Base-by-base conservation (phyloP, 2,113 vertebrate genomes). In the Crotalus horridus region DNA sequence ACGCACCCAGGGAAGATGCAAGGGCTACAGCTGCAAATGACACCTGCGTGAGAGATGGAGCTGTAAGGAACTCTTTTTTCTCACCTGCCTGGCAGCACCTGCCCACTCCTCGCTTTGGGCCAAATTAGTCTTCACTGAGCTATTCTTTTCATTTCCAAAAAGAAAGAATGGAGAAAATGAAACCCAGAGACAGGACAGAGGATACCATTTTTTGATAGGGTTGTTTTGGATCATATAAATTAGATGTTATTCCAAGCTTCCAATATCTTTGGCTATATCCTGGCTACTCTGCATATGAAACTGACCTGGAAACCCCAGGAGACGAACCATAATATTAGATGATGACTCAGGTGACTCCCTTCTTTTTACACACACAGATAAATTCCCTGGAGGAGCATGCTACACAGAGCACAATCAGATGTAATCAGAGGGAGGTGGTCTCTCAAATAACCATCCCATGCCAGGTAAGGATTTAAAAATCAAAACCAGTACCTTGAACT, bases 21-120 rank as follows among this genome's bases (percentile, higher is more conserved):
- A 90, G 91, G 91, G 46, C 92, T 1, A 33, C 93, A 0, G 89
- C 93, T 93, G 93, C 0, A 87, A 51, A 95, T 87, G 92, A 94
- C 94, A 58, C 93, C 0, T 9, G 87, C 33, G 21, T 86, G 7
- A 89, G 26, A 26, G 61, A 64, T 1, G 0, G 4, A 55, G 43
- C 33, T 54, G 74, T 61, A 91, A 91, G 74, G 5, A 86, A 92
- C 90, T 94, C 89, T 93, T 93, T 93, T 92, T 29, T 0, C 2
- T 29, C 93, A 54, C 90, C 0, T 53, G 91, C 0, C 1, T 15
- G 10, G 0, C 0, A 54, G 91, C 94, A 61, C 93, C 93, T 88
- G 26, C 56, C 48, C 13, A 20, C 56, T 92, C 15, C 10, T 29
- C 56, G 48, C 58, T 10, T 3, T 43, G 5, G 91, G 58, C 46